phyloP scores from a whole-genome alignment of 2,113 vertebrate species.

The Climacteris rufus region DNA sequence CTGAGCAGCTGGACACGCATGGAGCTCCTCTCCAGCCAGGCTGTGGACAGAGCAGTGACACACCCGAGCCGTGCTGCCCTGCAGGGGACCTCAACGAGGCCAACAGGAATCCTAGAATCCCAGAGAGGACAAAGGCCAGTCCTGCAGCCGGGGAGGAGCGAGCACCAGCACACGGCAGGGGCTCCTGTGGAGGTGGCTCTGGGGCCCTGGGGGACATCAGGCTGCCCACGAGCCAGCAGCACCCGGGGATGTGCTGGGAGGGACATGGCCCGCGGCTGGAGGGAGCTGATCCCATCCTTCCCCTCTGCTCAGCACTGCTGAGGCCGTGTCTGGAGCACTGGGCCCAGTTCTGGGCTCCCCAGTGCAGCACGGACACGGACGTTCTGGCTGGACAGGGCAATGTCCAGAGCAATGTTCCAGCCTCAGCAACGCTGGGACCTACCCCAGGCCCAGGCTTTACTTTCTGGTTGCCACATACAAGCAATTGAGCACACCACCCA shows the following conservation, averaged over 20 bases:
- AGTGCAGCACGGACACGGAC: accelerated
- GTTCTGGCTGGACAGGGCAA: accelerated
- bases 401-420: neutral
- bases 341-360: neutral
- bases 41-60: accelerated
- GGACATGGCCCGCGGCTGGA: accelerated
- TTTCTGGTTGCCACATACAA: neutral
- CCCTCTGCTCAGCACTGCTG: neutral
- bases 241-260: neutral
- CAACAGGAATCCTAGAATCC: accelerated
- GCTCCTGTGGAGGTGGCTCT: neutral
- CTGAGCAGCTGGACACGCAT: accelerated
- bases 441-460: neutral
- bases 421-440: neutral
- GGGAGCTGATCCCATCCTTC: neutral
- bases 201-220: too few relatives aligned
- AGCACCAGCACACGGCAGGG: accelerated
- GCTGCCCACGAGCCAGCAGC: accelerated
- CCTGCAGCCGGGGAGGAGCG: neutral
- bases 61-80: neutral
- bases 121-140: neutral
- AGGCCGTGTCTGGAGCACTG: neutral
- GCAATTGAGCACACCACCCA: neutral
- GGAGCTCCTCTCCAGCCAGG: neutral
- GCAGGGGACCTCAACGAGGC: neutral